Conservation (phyloP, 2,888 invertebrate species). For the Thymelicus sylvestris region DNA sequence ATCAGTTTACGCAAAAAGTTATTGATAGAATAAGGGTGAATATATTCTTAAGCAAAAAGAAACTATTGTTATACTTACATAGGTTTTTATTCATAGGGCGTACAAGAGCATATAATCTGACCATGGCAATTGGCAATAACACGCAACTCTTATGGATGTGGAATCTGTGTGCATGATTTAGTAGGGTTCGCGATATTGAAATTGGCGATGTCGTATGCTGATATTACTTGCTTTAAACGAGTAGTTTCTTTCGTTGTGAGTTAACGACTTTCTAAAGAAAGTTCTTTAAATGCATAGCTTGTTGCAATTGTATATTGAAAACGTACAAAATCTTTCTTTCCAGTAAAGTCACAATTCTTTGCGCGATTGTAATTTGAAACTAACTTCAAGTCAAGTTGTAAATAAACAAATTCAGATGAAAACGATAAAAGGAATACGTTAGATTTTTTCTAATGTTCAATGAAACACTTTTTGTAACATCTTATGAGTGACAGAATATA, state of each 20-base stretch:
- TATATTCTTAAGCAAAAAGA: not conserved
- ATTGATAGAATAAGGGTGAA: conserved; percentile 1
- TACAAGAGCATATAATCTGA: conserved; percentile 30
- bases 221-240: not conserved
- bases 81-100: conserved; percentile 13
- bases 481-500: too few species aligned
- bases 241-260: not conserved
- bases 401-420: too few species aligned
- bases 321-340: not conserved
- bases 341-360: not conserved
- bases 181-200: conserved; percentile 30
- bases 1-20: not conserved
- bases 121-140: conserved; percentile 25
- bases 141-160: conserved; percentile 31
- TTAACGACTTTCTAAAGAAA: not conserved
- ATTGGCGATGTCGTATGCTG: conserved; percentile 17
- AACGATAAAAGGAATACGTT: too few species aligned
- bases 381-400: too few species aligned
- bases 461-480: too few species aligned
- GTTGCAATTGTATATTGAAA: not conserved
- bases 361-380: too few species aligned
- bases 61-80: conserved; percentile 4
- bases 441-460: too few species aligned
- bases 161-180: conserved; percentile 30
- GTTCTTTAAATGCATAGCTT: not conserved